Evolutionary conservation across 1,140 invertebrate species (phyloP).

Genomic region (Goniozus legneri): DNA sequence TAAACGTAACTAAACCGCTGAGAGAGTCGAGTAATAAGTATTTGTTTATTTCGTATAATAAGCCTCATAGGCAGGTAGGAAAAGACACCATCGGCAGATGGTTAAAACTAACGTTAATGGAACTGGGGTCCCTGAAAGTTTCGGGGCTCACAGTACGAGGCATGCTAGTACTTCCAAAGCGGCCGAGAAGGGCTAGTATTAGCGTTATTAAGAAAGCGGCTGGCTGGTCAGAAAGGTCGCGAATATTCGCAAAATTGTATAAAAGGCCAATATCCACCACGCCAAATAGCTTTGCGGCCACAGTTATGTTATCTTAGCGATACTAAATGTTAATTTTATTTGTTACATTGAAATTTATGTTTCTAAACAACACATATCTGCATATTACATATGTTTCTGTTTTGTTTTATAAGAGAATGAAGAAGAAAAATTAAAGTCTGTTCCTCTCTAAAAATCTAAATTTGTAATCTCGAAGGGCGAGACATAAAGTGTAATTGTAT

Average conservation of each 20-base stretch:
- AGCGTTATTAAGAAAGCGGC: neutral
- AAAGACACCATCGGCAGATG: neutral
- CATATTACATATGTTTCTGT: no score
- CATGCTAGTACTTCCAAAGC: neutral
- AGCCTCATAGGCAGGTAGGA: neutral
- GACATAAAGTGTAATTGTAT: no score
- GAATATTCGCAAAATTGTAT: neutral
- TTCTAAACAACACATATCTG: no score
- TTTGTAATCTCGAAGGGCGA: no score
- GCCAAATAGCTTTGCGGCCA: no score
- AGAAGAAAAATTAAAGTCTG: no score
- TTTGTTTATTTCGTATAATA: neutral
- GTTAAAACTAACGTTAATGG: neutral
- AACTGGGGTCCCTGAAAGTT: neutral
- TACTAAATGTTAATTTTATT: no score
- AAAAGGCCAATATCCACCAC: neutral
- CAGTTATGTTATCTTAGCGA: no score
- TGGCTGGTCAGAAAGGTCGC: neutral
- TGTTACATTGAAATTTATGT: no score
- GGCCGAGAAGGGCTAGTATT: neutral
- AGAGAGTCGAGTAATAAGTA: neutral
- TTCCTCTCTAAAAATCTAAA: no score
- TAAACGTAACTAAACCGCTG: neutral
- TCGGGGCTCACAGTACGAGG: neutral
- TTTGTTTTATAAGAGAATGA: no score